Evolutionary conservation across 2,113 vertebrate genomes (phyloP), one percentile per base, ranked within the genome.

Genomic region (Phrynocephalus versicolor): DNA sequence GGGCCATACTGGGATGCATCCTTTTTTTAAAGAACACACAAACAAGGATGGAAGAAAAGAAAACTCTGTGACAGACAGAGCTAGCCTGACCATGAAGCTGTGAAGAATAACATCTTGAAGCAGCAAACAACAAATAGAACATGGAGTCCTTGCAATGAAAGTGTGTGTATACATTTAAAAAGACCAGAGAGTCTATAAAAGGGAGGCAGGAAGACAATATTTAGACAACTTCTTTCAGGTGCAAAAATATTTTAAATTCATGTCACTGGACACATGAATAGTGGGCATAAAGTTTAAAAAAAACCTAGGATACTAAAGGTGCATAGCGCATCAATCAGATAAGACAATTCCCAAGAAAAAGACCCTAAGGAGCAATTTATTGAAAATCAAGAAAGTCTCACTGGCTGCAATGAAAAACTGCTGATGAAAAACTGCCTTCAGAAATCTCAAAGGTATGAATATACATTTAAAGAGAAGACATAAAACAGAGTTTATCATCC

Each of bases 401-500:
- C 30, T 27, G 25, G 41, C 62, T 39, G 18, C 27, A 30, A 3
- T 69, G 62, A 25, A 81, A 30, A 67, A 18, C 23, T 78, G 77
- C 73, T 64, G 70, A 14, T 2, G 1, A 1, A 33, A 39, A 69
- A 57, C 57, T 85, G 83, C 18, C 70, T 85, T 23, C 5, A 65
- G 70, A 91, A 62, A 71, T 72, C 41, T 37, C 81, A 79, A 51
- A 87, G 37, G 70, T 78, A 10, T 41, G 41, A 74, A 55, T 30
- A 81, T 76, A 58, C 41, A 60, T 41, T 30, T 41, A 27, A 57
- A 84, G 84, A 85, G 86, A 87, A 84, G 83, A 89, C 58, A 89
- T 82, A 87, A 62, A 58, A 75, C 33, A 85, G 92, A 81, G 89
- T 88, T 94, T 92, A 89, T 85, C 88, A 77, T 85, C 81, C 75